Base-by-base conservation (phyloP, 2,888 invertebrate species). In the Sinopyrophorus schimmeli region DNA sequence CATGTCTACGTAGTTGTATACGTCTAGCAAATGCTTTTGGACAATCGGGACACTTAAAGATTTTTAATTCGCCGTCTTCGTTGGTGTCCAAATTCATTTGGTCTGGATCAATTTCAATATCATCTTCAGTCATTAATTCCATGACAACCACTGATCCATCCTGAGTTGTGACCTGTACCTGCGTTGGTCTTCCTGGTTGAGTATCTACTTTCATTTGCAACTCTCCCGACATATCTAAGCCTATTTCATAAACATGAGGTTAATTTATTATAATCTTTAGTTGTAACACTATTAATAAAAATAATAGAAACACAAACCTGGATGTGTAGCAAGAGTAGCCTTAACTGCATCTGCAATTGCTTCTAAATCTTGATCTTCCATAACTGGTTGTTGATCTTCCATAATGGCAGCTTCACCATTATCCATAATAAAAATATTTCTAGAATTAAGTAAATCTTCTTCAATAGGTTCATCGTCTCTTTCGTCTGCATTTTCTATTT, bases 21-120 rank as follows among this genome's bases (percentile, higher is more conserved):
- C 80, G 71, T 26, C 83, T 74, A 0, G 82, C 77, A 59, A 83
- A 84, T 0, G 81, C 78, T 63, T 80, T 81, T 0, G 83, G 81
- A 61, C 84, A 84, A 41, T 80, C 74, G 1, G 78, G 76, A 53
- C 84, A 84, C 57, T 79, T 77, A 60, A 83, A 83, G 6, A 81
- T 76, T 50, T 70, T 70, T 39, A 71, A 47, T 57, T 74, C 74
- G 1, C 71, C 73, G 3, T 73, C 71, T 41, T 71, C 70, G 42
- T 71, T 71, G 3, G 63, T 27, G 15, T 63, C 60, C 20, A 52
- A 53, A 12, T 60, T 67, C 17, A 47, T 38, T 1, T 49, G 38
- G 3, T 59, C 54, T 0, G 55, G 34, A 3, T 48, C 48, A 3
- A 10, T 40, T 16, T 63, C 62, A 20, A 59, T 38, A 34, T 60